Base-by-base conservation (phyloP, 2,888 invertebrate genomes). In the Eristalinus aeneus region DNA sequence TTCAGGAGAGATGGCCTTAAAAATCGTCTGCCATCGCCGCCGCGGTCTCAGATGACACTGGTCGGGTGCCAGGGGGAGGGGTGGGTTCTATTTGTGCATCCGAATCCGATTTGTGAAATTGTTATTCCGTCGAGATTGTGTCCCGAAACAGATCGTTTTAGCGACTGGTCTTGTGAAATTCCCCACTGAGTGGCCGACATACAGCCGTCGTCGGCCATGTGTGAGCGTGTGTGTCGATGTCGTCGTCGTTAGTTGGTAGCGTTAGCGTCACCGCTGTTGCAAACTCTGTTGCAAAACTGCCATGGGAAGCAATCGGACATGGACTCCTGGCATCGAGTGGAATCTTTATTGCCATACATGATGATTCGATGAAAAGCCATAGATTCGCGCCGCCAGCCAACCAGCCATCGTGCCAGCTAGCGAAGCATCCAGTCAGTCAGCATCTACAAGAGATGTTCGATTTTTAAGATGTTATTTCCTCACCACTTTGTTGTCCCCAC, bases 341-440 rank as follows among this genome's bases (percentile, higher is more conserved):
- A 86, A 86, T 86, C 81, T 86, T 86, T 86, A 86, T 86, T 86
- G 76, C 81, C 80, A 85, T 76, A 78, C 78, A 83, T 74, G 83
- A 83, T 78, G 85, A 74, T 79, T 65, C 80, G 76, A 80, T 76
- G 68, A 64, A 71, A 79, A 78, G 58, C 60, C 61, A 83, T 27
- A 75, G 67, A 80, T 75, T 78, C 68, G 78, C 68, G 20, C 32
- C 63, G 36, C 46, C 56, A 46, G 39, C 4, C 39, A 46, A 46
- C 39, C 39, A 46, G n/a, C 23, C 63, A 56, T 34, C 46, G 16
- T 8, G 16, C 1, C 46, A 16, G 39, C 46, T 16, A 46, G 9
- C 46, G 6, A 16, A 46, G 12, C 39, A 39, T 12, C 39, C 39
- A 39, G 39, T 39, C 39, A 46, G 46, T 46, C 46, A 46, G 16